Percentiles rank a stretch among this genome's conserved stretches.
Evolutionary conservation across 1,140 invertebrate genomes (phyloP).

Genomic region (Sitobion miscanthi): DNA sequence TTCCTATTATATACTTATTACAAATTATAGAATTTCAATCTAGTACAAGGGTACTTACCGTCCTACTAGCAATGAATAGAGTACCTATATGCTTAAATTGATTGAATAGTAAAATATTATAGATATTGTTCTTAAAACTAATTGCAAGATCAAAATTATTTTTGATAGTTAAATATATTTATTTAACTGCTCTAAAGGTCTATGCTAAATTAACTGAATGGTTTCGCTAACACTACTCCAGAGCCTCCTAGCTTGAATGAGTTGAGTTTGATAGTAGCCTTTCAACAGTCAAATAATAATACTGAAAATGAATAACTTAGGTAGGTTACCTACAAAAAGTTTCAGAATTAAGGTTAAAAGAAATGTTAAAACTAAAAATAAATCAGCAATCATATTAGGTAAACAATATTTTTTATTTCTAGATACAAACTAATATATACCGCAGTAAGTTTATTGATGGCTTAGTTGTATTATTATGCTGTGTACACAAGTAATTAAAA

Average conservation of each 20-base stretch:
- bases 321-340: neutral
- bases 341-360: neutral
- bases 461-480: neutral
- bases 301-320: neutral
- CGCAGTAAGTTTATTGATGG: neutral
- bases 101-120: neutral
- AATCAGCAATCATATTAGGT: neutral
- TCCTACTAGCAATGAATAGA: neutral
- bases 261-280: conserved; percentile 53
- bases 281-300: conserved; percentile 22
- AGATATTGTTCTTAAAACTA: neutral
- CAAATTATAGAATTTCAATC: neutral
- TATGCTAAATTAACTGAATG: conserved; percentile 48
- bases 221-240: conserved; percentile 54
- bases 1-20: neutral
- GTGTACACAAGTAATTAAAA: neutral
- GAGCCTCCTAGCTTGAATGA: conserved; percentile 23
- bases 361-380: neutral
- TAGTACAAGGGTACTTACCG: neutral
- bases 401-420: neutral
- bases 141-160: neutral
- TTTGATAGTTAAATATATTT: neutral
- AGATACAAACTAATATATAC: neutral
- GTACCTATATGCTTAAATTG: neutral
- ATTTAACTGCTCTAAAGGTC: neutral